Percentiles rank a stretch among this genome's conserved stretches.
Conservation (phyloP, 1,140 invertebrate genomes). For the Ericerus pela region DNA sequence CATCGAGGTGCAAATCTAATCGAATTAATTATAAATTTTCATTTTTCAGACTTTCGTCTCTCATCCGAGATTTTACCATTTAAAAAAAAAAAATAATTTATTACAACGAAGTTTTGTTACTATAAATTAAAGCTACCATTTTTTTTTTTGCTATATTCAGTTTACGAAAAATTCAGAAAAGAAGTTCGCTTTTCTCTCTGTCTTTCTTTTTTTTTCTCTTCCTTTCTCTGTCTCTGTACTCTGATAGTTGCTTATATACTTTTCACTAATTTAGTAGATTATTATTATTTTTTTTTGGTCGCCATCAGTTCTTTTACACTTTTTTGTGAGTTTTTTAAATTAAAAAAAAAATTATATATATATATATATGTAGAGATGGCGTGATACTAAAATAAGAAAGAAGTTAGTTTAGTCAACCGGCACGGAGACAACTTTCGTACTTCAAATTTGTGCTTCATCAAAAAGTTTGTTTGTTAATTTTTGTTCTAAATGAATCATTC, state of each 20-base stretch:
- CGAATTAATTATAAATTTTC: slow-evolving; percentile 7
- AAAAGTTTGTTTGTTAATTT: slow-evolving; percentile 9
- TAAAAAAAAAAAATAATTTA: slow-evolving; percentile 5
- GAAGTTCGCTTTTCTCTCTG: neutral
- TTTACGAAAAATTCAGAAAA: too few species aligned
- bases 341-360: too few species aligned
- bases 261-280: too few species aligned
- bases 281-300: too few species aligned
- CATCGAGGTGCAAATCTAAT: too few species aligned
- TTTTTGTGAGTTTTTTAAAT: neutral
- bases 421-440: slow-evolving; percentile 1
- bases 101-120: slow-evolving; percentile 4
- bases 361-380: neutral
- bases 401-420: too few species aligned
- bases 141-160: too few species aligned
- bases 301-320: neutral
- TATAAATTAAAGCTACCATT: neutral
- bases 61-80: neutral
- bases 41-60: neutral
- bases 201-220: neutral
- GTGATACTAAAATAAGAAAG: neutral
- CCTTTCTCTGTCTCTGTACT: neutral
- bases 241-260: too few species aligned
- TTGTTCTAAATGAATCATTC: slow-evolving; percentile 4
- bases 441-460: slow-evolving; percentile 5